Percentiles rank a stretch among this genome's conserved stretches.
These are phyloP conservation scores for Cygnus olor DNA, from an alignment of 2,797 vertebrate species.

Conservation along the genomic window DNA sequence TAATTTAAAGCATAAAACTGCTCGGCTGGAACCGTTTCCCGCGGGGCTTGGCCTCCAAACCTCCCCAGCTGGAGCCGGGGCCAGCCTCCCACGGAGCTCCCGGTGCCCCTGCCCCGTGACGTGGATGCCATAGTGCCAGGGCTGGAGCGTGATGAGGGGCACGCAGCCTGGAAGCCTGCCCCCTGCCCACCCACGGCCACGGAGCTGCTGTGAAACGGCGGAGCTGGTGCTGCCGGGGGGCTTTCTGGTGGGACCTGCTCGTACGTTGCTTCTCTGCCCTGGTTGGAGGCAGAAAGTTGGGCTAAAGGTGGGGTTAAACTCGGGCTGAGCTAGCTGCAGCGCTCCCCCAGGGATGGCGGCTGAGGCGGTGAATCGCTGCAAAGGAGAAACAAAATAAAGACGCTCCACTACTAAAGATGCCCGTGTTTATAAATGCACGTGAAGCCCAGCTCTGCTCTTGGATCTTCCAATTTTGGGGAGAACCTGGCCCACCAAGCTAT, in stretches of 20 bases:
- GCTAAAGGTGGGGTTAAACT: background rate
- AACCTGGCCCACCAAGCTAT: background rate
- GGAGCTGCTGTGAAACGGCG: background rate
- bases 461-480: background rate
- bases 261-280: too few species aligned
- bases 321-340: background rate
- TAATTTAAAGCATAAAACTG: background rate
- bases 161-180: background rate
- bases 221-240: too few species aligned
- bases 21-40: background rate
- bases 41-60: background rate
- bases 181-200: background rate
- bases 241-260: background rate
- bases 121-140: too few species aligned
- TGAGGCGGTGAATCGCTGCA: background rate
- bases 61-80: background rate
- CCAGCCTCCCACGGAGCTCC: background rate
- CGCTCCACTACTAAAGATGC: background rate
- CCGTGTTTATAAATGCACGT: background rate
- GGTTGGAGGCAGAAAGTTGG: too few species aligned
- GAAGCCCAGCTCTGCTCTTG: background rate
- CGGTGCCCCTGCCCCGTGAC: background rate
- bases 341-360: background rate
- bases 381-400: background rate
- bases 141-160: background rate